Evolutionary conservation across 2,888 invertebrate genomes (phyloP), one percentile per base, ranked within the genome.

Genomic region (Omphaloscelis lunosa): DNA sequence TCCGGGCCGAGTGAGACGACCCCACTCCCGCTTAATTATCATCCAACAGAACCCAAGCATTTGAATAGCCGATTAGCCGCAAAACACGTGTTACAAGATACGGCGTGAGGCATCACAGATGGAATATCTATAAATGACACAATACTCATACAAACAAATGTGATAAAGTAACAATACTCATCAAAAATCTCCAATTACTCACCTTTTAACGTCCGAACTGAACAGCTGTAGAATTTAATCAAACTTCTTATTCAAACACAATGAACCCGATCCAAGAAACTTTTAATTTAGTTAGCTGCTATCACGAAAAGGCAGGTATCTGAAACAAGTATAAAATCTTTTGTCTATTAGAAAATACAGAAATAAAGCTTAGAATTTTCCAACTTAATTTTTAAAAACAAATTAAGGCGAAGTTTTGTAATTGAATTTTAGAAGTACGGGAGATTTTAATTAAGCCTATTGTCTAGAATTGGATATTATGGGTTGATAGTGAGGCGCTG

Each of bases 251-350:
- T 71, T 76, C 75, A 68, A 61, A 85, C 88, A 88, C 88, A 89
- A 88, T 86, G 80, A 89, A 85, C 79, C 45, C 70, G 77, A 85
- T 82, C 74, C 79, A 65, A 72, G 79, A 71, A 87, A 88, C 84
- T 88, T 89, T 88, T 85, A 86, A 87, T 86, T 89, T 84, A 84
- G 82, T 86, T 87, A 80, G 81, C 83, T 79, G 71, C 73, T 87
- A 86, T 86, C 87, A 80, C 77, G 82, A 83, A 77, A 79, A 74
- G 84, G 82, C 83, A 77, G 84, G 79, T 89, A 90, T 82, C 91
- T 91, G 91, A 77, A 91, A 91, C 90, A 91, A 91, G 77, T 68
- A 48, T 75, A 86, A 68, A 74, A 80, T 68, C 72, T 79, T 81
- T 84, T 80, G 86, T 87, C 75, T 73, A 82, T 80, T 81, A 82